Base-by-base conservation (phyloP, 2,888 invertebrate species). In the Eumerus sabulonum region DNA sequence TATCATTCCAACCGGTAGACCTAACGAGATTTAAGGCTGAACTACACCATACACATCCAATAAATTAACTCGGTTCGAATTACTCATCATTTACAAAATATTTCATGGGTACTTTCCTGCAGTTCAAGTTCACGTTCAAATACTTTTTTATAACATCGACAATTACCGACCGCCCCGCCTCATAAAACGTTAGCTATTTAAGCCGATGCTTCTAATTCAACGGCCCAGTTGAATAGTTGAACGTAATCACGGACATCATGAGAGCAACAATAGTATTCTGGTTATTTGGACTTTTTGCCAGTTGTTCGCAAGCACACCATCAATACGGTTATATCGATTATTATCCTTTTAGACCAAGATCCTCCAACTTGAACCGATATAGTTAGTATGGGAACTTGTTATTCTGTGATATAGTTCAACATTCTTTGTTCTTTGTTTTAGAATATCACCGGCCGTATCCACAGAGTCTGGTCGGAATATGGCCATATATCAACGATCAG, bases 401-500 rank as follows among this genome's bases (percentile, higher is more conserved):
- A 13, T 13, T 13, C 0, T 53, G n/a, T 11, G n/a, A 3, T 9
- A n/a, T 1, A 1, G 40, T 40, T 19, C 1, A 7, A 35, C 36
- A 18, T 18, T n/a, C 1, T 3, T 38, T 36, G 42, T 19, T n/a
- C 36, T n/a, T 1, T 19, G n/a, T 42, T 40, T n/a, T 12, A 74
- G 54, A 68, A 51, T 60, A 63, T 13, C 83, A 82, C 44, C 56
- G 19, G 53, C 60, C 83, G 3, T 79, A 83, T 36, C 82, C 36
- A 16, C 44, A 12, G 44, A 77, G 62, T 12, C 0, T 68, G 7
- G 82, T 85, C n/a, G 82, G 83, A 13, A 85, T 86, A 17, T 86
- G 83, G 85, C 85, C 85, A 2, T 85, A 84, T 71, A 85, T 86
- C n/a, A 82, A 86, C 1, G 85, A 86, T 1, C 83, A 84, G 40